A percentile compares a stretch with the other conserved stretches of the same genome.
Evolutionary conservation across 2,888 invertebrate genomes (phyloP).

Genomic region (Stratiomys singularior): DNA sequence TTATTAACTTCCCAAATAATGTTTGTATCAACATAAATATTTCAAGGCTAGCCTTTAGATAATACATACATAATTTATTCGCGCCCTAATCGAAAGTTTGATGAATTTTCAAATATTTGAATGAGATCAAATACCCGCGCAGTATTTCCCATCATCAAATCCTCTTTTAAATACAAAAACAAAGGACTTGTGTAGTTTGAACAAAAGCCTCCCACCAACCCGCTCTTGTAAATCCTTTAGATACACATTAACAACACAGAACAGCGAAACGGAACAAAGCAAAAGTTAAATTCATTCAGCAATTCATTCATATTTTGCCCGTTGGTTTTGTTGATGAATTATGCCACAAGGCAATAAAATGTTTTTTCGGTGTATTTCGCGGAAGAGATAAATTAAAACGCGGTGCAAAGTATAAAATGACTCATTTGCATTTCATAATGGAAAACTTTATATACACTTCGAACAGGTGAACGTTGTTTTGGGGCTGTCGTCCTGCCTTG

Average conservation of each 20-base stretch:
- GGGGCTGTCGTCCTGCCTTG: not conserved
- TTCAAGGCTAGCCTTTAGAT: no score
- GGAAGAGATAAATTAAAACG: constrained; percentile 29
- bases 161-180: not conserved
- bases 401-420: constrained; percentile 25
- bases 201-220: not conserved
- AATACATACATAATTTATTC: not conserved
- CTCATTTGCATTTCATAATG: constrained; percentile 34
- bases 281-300: constrained; percentile 31
- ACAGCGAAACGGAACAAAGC: constrained; percentile 10
- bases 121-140: not conserved
- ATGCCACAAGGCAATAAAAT: constrained; percentile 25
- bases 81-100: not conserved
- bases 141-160: not conserved
- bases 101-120: not conserved
- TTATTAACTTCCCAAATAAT: no score
- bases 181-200: not conserved
- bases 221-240: constrained; percentile 5
- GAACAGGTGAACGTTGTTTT: constrained; percentile 12
- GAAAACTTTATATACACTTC: constrained; percentile 22
- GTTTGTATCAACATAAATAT: no score
- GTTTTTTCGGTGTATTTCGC: constrained; percentile 23
- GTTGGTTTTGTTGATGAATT: constrained; percentile 27
- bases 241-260: constrained; percentile 1
- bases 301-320: constrained; percentile 28